Conservation (phyloP, 23 tunicate genomes). For the Clavelina lepadiformis region DNA sequence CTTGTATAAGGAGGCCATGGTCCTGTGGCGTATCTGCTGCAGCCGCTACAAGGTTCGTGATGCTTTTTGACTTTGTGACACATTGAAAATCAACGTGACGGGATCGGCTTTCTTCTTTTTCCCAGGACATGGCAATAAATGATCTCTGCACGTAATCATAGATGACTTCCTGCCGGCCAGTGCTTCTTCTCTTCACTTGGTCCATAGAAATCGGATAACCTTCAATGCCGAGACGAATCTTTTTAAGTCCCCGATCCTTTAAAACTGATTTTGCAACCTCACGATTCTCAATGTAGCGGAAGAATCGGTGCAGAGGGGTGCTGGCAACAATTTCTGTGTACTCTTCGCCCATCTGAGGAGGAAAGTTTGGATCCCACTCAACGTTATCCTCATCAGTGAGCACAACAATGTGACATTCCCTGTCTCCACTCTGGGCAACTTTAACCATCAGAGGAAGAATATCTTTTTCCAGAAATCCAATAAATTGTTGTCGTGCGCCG, state of each 20-base stretch:
- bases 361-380: slow-evolving; percentile 95
- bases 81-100: slow-evolving; percentile 98
- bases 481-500: slow-evolving; percentile 76
- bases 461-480: slow-evolving; percentile 55
- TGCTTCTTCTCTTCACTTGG: slow-evolving; percentile 81
- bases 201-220: slow-evolving; percentile 98
- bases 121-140: slow-evolving; percentile 93
- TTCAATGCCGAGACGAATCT: slow-evolving; percentile 94
- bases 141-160: slow-evolving; percentile 97
- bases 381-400: slow-evolving; percentile 90
- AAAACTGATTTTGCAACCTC: slow-evolving; percentile 92
- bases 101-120: slow-evolving; percentile 94
- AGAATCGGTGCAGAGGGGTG: slow-evolving; percentile 81
- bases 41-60: slow-evolving; percentile 89
- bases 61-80: slow-evolving; percentile 80
- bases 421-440: slow-evolving; percentile 88
- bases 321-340: slow-evolving; percentile 62
- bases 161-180: slow-evolving; percentile 85
- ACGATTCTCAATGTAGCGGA: slow-evolving; percentile 90
- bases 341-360: slow-evolving; percentile 97
- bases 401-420: slow-evolving; percentile 95
- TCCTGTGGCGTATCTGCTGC: slow-evolving; percentile 96
- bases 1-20: slow-evolving; percentile 71
- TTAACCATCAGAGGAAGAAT: slow-evolving; percentile 89
- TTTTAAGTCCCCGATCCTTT: slow-evolving; percentile 87